A percentile compares a stretch with the other conserved stretches of the same genome.
Conservation (phyloP, 2,888 invertebrate species). For the Augiades crinisus region DNA sequence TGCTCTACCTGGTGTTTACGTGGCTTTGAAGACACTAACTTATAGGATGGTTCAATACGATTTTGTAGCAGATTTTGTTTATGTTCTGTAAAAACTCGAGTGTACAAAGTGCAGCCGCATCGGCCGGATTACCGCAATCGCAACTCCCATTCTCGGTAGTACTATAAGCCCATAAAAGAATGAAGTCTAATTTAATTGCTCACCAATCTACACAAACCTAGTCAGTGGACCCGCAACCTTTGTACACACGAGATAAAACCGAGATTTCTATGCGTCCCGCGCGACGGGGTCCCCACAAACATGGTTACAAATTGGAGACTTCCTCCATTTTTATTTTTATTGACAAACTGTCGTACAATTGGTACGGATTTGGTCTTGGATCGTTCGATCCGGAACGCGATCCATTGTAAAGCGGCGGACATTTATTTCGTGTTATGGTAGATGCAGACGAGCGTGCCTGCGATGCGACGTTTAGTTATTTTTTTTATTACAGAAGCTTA, state of each 20-base stretch:
- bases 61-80: too few species aligned
- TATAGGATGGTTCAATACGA: too few species aligned
- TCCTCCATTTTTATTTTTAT: conserved; percentile 79
- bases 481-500: conserved; percentile 72
- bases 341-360: conserved; percentile 74
- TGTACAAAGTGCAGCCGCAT: conserved; percentile 1
- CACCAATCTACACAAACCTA: conserved; percentile 5
- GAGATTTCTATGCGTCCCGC: background rate
- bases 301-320: conserved; percentile 65
- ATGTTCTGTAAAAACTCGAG: too few species aligned
- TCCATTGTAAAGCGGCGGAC: background rate
- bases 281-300: conserved; percentile 16
- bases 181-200: conserved; percentile 22
- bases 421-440: too few species aligned
- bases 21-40: too few species aligned
- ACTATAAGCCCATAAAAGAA: conserved; percentile 16
- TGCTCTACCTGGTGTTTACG: too few species aligned
- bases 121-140: conserved; percentile 9
- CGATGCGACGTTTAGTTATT: conserved; percentile 76
- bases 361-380: conserved; percentile 70
- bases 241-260: background rate
- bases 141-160: conserved; percentile 7
- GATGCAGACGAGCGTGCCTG: too few species aligned
- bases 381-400: conserved; percentile 40
- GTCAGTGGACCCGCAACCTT: background rate